Evolutionary conservation across 2,888 invertebrate genomes (phyloP).

Genomic region (Acanthosepion lycidas): DNA sequence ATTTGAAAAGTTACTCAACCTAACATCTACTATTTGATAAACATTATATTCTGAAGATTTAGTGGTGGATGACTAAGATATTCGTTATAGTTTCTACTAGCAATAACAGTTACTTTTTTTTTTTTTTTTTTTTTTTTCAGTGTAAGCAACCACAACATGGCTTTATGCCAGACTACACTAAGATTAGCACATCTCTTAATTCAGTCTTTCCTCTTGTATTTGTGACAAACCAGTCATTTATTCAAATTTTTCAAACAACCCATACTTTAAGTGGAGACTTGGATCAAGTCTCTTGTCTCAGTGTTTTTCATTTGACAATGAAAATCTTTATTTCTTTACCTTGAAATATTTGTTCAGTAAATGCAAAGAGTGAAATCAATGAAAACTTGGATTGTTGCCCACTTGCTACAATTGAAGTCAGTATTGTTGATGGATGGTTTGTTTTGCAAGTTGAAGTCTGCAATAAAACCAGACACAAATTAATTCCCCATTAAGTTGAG

Average conservation of each 20-base stretch:
- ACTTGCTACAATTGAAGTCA: not conserved
- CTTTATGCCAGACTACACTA: not conserved
- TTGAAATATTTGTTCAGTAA: not conserved
- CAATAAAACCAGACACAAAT: not conserved
- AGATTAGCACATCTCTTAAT: not conserved
- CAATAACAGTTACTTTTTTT: no score
- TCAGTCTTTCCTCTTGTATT: not conserved
- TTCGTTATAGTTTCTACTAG: no score
- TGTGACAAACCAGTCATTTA: not conserved
- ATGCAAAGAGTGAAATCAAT: not conserved
- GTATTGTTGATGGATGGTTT: not conserved
- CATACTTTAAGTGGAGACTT: not conserved
- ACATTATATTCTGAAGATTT: no score
- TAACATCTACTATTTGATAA: no score
- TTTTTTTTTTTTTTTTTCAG: no score
- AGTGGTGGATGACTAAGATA: no score
- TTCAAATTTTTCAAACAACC: not conserved
- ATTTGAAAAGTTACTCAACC: no score
- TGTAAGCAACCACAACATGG: not conserved
- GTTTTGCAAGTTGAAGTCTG: not conserved
- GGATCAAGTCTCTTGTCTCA: not conserved
- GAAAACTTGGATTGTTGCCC: conserved; percentile 33
- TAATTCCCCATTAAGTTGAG: not conserved
- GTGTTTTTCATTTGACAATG: not conserved
- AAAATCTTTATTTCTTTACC: not conserved